phyloP scores from a whole-genome alignment of 2,797 vertebrate genomes.

The Sebastes melanostomus region DNA sequence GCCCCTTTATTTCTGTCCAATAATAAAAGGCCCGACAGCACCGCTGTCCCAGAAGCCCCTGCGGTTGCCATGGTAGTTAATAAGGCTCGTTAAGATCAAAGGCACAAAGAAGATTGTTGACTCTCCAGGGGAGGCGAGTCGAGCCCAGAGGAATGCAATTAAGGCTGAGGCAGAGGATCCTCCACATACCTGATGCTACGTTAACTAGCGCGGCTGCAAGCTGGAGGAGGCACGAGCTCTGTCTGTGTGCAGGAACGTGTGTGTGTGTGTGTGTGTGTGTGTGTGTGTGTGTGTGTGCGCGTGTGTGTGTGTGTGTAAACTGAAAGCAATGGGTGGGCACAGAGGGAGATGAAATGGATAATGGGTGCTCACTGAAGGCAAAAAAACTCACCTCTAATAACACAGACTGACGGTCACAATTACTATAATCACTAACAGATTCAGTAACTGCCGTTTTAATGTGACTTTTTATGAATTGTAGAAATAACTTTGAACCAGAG shows the following conservation, averaged over 20 bases:
- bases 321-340: slow-evolving; percentile 28
- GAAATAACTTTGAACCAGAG: slow-evolving; percentile 34
- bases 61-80: slow-evolving; percentile 62
- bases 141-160: slow-evolving; percentile 60
- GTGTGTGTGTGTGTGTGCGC: not conserved
- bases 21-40: slow-evolving; percentile 18
- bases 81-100: slow-evolving; percentile 64
- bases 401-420: slow-evolving; percentile 37
- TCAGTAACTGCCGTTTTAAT: slow-evolving; percentile 34
- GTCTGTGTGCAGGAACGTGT: not conserved
- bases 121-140: slow-evolving; percentile 43
- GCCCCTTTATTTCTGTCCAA: slow-evolving; percentile 43
- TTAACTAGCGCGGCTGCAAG: slow-evolving; percentile 26
- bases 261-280: not conserved
- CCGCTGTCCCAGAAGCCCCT: slow-evolving; percentile 22
- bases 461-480: slow-evolving; percentile 29
- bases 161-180: slow-evolving; percentile 39
- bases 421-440: slow-evolving; percentile 49
- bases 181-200: slow-evolving; percentile 40
- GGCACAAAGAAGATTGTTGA: slow-evolving; percentile 49
- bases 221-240: not conserved
- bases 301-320: not conserved
- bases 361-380: slow-evolving; percentile 35
- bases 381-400: slow-evolving; percentile 51
- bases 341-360: slow-evolving; percentile 29